Conservation (phyloP, 2,888 invertebrate genomes). For the Drosophila austrosaltans region DNA sequence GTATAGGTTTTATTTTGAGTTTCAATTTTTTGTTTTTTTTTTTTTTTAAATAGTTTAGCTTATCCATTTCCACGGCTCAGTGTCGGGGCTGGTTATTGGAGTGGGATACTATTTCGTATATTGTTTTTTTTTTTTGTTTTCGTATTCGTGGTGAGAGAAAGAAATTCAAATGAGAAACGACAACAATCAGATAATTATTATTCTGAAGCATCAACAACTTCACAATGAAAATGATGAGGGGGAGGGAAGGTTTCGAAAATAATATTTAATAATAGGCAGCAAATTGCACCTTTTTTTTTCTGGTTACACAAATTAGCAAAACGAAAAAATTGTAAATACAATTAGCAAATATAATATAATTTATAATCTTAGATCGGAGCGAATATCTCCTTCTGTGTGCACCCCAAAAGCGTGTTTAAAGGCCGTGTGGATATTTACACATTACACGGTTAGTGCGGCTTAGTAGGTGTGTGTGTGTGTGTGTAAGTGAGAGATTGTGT, state of each 20-base stretch:
- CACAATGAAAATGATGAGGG: background rate
- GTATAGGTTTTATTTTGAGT: slow-evolving; percentile 21
- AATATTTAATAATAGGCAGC: background rate
- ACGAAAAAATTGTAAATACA: background rate
- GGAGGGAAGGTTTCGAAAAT: background rate
- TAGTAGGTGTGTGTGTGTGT: background rate
- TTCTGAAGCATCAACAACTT: slow-evolving; percentile 14
- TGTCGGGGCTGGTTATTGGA: slow-evolving; percentile 94
- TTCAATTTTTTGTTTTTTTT: slow-evolving; percentile 84
- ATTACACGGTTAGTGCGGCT: slow-evolving; percentile 8
- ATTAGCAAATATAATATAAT: slow-evolving; percentile 1
- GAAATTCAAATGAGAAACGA: slow-evolving; percentile 60
- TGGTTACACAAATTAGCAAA: too few relatives aligned
- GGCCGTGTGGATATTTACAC: slow-evolving; percentile 14
- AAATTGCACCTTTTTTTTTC: too few relatives aligned
- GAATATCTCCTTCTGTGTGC: background rate
- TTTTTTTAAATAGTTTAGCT: slow-evolving; percentile 80
- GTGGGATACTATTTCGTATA: slow-evolving; percentile 89
- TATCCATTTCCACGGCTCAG: slow-evolving; percentile 95
- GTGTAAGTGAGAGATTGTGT: background rate
- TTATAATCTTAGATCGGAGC: background rate
- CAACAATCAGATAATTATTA: slow-evolving; percentile 35
- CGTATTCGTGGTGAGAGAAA: slow-evolving; percentile 43
- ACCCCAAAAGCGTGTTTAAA: slow-evolving; percentile 11
- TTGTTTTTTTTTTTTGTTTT: slow-evolving; percentile 20